Evolutionary conservation across 2,888 invertebrate species (phyloP), one percentile per base, ranked within the genome.

Genomic region (Blomia tropicalis): DNA sequence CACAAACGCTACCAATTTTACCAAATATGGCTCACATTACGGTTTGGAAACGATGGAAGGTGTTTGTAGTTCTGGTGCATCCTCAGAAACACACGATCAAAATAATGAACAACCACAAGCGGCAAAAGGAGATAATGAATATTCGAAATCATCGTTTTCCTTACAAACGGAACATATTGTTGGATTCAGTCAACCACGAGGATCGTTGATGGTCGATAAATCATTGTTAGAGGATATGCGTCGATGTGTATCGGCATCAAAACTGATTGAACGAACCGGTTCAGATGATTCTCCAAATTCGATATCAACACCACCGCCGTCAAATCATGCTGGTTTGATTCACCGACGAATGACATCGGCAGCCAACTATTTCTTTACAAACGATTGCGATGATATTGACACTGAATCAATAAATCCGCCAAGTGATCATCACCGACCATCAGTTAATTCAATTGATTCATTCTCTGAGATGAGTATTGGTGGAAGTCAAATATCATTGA

Each of bases 171-270:
- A 7, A 14, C 7, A 11, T 7, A 7, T 11, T 7, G 7, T 25
- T n/a, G 22, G 7, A 14, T 47, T n/a, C 7, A 22, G 7, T 14
- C 7, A 47, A 7, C 27, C 7, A 25, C 51, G 51, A 25, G 51
- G 51, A 7, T 47, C 25, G 29, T 5, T 54, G 54, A 54, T 19
- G 31, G 54, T 54, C 4, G 54, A 54, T 23, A 56, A 56, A n/a
- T 30, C 2, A 14, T 22, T n/a, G 17, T 4, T 17, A 17, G 58
- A 58, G 4, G 58, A 62, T 47, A 58, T 62, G 58, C 58, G 62
- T 5, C 62, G 62, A 23, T 62, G 62, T 62, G 41, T 43, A 14
- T 62, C 62, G 2, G 58, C 62, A 5, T 47, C 51, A 14, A 47
- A 19, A 27, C 27, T 47, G 11, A n/a, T n/a, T n/a, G n/a, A n/a